Conservation (phyloP, 2,888 invertebrate species). For the Drosophila engyochracea region DNA sequence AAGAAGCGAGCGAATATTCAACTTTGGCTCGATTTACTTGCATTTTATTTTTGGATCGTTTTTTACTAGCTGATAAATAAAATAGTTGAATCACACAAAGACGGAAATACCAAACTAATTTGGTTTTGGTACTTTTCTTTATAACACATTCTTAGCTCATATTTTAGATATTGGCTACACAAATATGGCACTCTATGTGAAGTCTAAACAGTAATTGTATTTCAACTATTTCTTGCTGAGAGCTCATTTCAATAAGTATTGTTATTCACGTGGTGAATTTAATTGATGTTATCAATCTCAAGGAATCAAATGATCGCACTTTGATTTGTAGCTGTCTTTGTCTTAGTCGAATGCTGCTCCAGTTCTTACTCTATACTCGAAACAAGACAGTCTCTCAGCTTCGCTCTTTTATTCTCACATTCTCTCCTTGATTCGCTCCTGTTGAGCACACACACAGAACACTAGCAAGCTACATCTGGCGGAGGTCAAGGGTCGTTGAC, state of each 20-base stretch:
- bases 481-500: conserved; percentile 70
- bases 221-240: too few species aligned
- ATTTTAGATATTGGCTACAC: neutral
- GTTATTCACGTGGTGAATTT: neutral
- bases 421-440: neutral
- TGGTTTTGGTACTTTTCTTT: neutral
- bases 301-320: neutral
- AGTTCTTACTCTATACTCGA: conserved; percentile 10
- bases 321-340: conserved; percentile 15
- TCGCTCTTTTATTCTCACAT: neutral
- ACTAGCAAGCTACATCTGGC: conserved; percentile 14
- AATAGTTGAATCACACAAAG: neutral
- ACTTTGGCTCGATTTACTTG: neutral
- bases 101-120: neutral
- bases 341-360: conserved; percentile 15
- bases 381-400: neutral
- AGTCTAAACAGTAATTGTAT: neutral
- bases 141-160: neutral
- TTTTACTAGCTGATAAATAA: neutral
- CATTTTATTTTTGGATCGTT: neutral
- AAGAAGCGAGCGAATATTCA: neutral
- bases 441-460: neutral
- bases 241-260: neutral
- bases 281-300: neutral
- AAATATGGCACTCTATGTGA: neutral